Evolutionary conservation across 2,888 invertebrate species (phyloP).

Genomic region (Teleiodes luculella): DNA sequence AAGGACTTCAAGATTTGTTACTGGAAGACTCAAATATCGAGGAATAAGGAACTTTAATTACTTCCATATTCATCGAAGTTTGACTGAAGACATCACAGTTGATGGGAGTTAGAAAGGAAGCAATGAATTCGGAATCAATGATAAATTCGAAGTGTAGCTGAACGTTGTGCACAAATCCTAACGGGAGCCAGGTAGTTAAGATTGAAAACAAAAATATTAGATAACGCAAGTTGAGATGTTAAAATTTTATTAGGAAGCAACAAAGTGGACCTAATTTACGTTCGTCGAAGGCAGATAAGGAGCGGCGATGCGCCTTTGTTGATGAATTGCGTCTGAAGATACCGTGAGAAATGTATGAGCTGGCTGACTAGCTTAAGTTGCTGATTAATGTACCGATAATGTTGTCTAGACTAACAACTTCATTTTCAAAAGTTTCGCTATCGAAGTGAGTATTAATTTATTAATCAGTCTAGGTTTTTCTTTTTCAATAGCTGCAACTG

Average conservation of each 20-base stretch:
- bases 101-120: background rate
- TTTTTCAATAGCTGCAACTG: too few species aligned
- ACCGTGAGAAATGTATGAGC: conserved; percentile 20
- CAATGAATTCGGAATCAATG: background rate
- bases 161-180: conserved; percentile 39
- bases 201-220: conserved; percentile 71
- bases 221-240: conserved; percentile 73
- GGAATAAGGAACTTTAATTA: background rate
- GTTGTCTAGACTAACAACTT: background rate
- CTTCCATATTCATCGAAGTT: background rate
- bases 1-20: conserved; percentile 27
- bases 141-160: background rate
- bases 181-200: conserved; percentile 78
- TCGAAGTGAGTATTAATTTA: too few species aligned
- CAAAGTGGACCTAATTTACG: conserved; percentile 71
- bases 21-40: background rate
- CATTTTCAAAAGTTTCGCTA: background rate
- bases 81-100: too few species aligned
- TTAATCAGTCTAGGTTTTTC: too few species aligned
- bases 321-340: conserved; percentile 16
- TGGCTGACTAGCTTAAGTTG: background rate
- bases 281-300: conserved; percentile 47
- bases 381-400: conserved; percentile 1
- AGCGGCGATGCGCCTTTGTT: conserved; percentile 16
- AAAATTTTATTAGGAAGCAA: conserved; percentile 70